Conservation (phyloP, 2,113 vertebrate genomes). For the Thamnophis sirtalis region DNA sequence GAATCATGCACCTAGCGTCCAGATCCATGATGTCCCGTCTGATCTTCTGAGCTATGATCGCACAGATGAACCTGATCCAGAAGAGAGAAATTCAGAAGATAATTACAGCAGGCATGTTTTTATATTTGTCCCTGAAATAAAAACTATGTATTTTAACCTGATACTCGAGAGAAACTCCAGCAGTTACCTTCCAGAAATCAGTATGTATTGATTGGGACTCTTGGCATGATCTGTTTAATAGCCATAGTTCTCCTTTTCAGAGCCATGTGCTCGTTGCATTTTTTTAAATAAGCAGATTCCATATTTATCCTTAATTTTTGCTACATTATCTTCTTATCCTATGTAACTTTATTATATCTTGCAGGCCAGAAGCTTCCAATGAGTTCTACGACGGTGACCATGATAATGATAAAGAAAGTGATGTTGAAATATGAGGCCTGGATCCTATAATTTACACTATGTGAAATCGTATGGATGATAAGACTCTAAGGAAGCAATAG, state of each 20-base stretch:
- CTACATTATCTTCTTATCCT: background rate
- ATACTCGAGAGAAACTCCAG: background rate
- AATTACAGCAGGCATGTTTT: conserved; percentile 84
- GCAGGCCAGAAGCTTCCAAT: conserved; percentile 91
- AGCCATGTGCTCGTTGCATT: background rate
- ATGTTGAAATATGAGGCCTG: conserved; percentile 90
- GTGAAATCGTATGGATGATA: background rate
- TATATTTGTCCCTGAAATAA: background rate
- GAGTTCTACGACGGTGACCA: conserved; percentile 98
- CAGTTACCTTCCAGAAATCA: background rate
- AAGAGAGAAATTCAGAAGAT: conserved; percentile 90
- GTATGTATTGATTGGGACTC: background rate
- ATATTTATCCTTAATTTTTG: background rate
- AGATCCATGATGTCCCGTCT: conserved; percentile 96
- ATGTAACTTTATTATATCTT: conserved; percentile 9
- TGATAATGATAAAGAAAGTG: conserved; percentile 98
- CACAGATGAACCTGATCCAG: conserved; percentile 88
- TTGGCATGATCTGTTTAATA: background rate
- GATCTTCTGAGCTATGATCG: conserved; percentile 94
- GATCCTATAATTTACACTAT: background rate
- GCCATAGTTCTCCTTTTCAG: background rate
- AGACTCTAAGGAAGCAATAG: conserved; percentile 10
- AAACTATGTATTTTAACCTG: background rate
- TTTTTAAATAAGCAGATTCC: background rate
- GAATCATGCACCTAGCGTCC: conserved; percentile 96